Evolutionary conservation across 1,140 invertebrate species (phyloP), one percentile per base, ranked within the genome.

Genomic region (Augochlora pura): DNA sequence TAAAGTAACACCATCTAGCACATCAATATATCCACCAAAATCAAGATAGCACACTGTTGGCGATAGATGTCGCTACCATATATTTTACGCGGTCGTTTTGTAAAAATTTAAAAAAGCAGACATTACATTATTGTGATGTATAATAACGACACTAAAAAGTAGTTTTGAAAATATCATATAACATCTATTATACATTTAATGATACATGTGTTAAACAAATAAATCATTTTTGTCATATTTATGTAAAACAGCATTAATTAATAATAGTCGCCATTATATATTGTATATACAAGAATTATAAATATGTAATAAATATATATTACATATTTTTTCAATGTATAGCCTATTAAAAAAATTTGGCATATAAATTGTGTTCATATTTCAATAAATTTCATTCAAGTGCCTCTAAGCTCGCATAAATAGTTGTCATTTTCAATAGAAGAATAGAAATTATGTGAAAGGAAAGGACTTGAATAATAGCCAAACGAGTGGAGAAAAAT

Each of bases 251-350:
- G 82, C 84, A 82, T 73, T 72, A 77, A 77, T 77, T 74, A 69
- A 77, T 84, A 75, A 72, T 83, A 70, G 7, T 52, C 72, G 54
- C 65, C 70, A 85, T 46, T 46, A 46, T 46, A 12, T 79, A 76
- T 84, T 38, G 86, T 54, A 81, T 80, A 85, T 73, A 4, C 4
- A 32, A 32, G 32, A n/a, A n/a, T n/a, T n/a, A n/a, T n/a, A n/a
- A n/a, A n/a, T n/a, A n/a, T n/a, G n/a, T n/a, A n/a, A 86, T 81
- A 87, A 86, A 86, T 86, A 83, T 71, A 86, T 73, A 46, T 86
- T 65, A 62, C 76, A 52, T 65, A 32, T 62, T 81, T 78, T 79
- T 60, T 73, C 81, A 66, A 79, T 67, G 71, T 77, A 54, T 69
- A 69, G 72, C 77, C 79, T 59, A 78, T 75, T 78, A 64, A 78